Base-by-base conservation (phyloP, 2,888 invertebrate genomes). In the Amiota mariae region DNA sequence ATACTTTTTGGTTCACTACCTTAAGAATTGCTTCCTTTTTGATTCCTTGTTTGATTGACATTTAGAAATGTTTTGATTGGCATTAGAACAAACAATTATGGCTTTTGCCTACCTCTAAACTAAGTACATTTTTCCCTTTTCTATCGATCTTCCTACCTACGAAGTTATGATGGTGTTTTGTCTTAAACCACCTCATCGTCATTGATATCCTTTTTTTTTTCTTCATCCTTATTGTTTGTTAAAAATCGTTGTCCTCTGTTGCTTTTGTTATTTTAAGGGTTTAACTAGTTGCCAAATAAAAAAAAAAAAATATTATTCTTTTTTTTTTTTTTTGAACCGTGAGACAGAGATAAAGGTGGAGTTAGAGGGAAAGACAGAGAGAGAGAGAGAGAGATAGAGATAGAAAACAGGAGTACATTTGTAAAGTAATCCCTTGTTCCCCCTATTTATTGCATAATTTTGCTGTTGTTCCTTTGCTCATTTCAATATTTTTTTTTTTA, bases 31-130 rank as follows among this genome's bases (percentile, higher is more conserved):
- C 6, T 51, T 3, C n/a, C 3, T 51, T 12, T 3, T 51, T 12
- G 4, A 51, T n/a, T 51, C 54, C 13, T 51, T 51, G 54, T 10
- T 8, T 20, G 8, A 15, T 4, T n/a, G 18, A 20, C 20, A 8
- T 20, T 8, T 75, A 73, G 74, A 59, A 76, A 75, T 72, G 72
- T 76, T 79, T 79, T 79, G 79, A 79, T 80, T 80, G 80, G 78
- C 78, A 78, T 79, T 79, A 74, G 4, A 6, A 76, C 71, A 72
- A 76, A 75, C 68, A 75, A 73, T 70, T 76, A 61, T 71, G 24
- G 67, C 54, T 68, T 51, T 54, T 73, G 46, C 46, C 47, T 36
- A 24, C 24, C 24, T 24, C 24, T 24, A 2, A 24, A 24, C 36
- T 36, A 36, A 36, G 4, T 6, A 36, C 36, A 2, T 36, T 36